Evolutionary conservation across 53 echinoderm and acorn worm species (phyloP).

Genomic region (Henricia sp.): DNA sequence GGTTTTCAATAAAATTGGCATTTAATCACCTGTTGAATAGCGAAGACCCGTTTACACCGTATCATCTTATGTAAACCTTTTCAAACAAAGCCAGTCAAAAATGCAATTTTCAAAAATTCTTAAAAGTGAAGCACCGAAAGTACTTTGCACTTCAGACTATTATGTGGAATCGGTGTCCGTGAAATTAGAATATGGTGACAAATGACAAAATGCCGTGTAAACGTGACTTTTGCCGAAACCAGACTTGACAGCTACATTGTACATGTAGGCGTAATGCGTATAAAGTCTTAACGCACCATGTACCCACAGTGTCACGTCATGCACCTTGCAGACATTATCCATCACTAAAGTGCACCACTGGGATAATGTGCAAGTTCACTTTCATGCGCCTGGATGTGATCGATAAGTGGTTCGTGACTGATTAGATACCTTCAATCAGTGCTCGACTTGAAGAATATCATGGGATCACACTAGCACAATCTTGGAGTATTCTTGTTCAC

Average conservation of each 20-base stretch:
- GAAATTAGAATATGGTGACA: conserved; percentile 36
- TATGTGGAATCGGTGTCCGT: conserved; percentile 20
- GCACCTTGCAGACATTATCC: conserved; percentile 38
- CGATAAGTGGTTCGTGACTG: background rate
- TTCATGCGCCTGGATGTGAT: background rate
- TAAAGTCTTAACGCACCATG: background rate
- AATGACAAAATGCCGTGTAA: too few species aligned
- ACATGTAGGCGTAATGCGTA: too few species aligned
- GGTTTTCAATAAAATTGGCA: too few species aligned
- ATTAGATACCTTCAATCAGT: too few species aligned
- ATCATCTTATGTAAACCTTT: background rate
- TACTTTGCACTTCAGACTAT: conserved; percentile 47
- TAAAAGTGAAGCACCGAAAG: conserved; percentile 52
- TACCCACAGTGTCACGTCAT: background rate
- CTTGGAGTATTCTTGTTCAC: too few species aligned
- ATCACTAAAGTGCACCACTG: conserved; percentile 34
- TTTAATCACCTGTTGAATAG: conserved; percentile 15
- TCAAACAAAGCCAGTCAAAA: conserved; percentile 20
- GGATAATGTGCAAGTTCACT: background rate
- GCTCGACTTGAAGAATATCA: too few species aligned
- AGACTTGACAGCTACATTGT: too few species aligned
- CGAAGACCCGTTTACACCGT: background rate
- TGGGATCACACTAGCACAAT: too few species aligned
- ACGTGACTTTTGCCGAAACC: too few species aligned
- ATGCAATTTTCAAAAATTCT: too few species aligned